Conservation (phyloP, 2,888 invertebrate genomes). For the Schrankia costaestrigalis region DNA sequence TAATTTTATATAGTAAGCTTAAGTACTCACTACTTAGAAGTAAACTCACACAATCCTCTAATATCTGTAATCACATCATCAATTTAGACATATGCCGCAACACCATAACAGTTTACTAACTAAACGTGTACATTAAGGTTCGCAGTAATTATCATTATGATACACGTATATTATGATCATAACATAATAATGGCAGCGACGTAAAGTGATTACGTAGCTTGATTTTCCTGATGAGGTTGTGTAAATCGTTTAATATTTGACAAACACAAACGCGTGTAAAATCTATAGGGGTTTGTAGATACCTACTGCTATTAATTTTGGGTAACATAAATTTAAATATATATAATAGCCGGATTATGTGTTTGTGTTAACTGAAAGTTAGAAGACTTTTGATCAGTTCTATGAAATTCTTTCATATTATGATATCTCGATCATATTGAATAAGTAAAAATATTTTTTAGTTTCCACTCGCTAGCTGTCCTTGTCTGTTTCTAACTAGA, state of each 20-base stretch:
- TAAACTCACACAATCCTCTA: not conserved
- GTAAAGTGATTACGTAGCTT: slow-evolving; percentile 28
- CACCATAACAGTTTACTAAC: slow-evolving; percentile 7
- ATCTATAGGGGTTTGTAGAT: slow-evolving; percentile 18
- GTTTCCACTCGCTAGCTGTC: too few relatives aligned
- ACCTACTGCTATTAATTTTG: too few relatives aligned
- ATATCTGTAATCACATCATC: not conserved
- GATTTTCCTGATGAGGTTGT: slow-evolving; percentile 27
- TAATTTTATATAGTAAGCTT: too few relatives aligned
- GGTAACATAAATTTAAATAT: too few relatives aligned
- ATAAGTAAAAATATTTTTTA: too few relatives aligned
- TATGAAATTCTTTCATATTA: too few relatives aligned
- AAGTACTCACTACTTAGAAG: not conserved
- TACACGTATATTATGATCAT: slow-evolving; percentile 23
- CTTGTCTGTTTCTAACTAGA: too few relatives aligned
- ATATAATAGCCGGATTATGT: too few relatives aligned
- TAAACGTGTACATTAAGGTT: slow-evolving; percentile 15
- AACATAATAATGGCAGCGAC: slow-evolving; percentile 20
- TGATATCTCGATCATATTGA: too few relatives aligned
- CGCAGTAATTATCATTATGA: slow-evolving; percentile 19
- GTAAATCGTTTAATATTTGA: slow-evolving; percentile 6
- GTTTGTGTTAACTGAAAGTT: too few relatives aligned
- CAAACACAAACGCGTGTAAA: slow-evolving; percentile 21
- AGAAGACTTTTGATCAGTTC: too few relatives aligned
- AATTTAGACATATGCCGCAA: not conserved